Evolutionary conservation across 2,888 invertebrate genomes (phyloP).

Genomic region (Lithophane ornitopus): DNA sequence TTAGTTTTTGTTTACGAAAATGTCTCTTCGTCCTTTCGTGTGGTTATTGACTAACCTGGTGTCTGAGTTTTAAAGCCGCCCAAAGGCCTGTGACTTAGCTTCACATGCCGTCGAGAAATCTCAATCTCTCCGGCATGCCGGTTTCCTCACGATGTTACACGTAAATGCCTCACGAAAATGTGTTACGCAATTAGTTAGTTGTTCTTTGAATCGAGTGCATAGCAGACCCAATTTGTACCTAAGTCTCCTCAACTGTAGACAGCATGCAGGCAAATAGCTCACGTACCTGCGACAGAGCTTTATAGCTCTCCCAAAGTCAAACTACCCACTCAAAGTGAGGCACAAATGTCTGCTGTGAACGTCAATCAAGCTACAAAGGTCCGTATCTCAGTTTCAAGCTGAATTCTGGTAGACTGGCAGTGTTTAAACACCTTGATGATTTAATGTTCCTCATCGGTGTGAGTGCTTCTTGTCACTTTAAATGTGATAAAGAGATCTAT

Average conservation of each 20-base stretch:
- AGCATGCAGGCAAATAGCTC: slow-evolving; percentile 19
- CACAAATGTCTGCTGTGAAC: slow-evolving; percentile 16
- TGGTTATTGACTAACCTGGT: too few species aligned
- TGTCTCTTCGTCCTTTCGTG: too few species aligned
- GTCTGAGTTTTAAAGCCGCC: too few species aligned
- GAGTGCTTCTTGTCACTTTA: slow-evolving; percentile 20
- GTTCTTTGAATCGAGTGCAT: not conserved
- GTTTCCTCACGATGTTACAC: too few species aligned
- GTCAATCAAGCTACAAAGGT: slow-evolving; percentile 36
- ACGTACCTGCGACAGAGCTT: slow-evolving; percentile 11
- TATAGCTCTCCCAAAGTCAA: slow-evolving; percentile 47
- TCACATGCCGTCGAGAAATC: too few species aligned
- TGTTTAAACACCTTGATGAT: slow-evolving; percentile 12
- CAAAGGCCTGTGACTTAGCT: too few species aligned
- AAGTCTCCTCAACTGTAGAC: slow-evolving; percentile 1
- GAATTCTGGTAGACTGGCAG: not conserved
- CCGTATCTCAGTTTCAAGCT: not conserved
- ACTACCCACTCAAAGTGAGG: slow-evolving; percentile 35
- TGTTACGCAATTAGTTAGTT: too few species aligned
- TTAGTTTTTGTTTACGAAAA: too few species aligned
- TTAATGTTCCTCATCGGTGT: not conserved
- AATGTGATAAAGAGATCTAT: not conserved
- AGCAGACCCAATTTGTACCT: not conserved
- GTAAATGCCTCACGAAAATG: too few species aligned
- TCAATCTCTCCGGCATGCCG: too few species aligned